Conservation (phyloP, 1,140 invertebrate genomes). For the Pemphigus obesinymphae region DNA sequence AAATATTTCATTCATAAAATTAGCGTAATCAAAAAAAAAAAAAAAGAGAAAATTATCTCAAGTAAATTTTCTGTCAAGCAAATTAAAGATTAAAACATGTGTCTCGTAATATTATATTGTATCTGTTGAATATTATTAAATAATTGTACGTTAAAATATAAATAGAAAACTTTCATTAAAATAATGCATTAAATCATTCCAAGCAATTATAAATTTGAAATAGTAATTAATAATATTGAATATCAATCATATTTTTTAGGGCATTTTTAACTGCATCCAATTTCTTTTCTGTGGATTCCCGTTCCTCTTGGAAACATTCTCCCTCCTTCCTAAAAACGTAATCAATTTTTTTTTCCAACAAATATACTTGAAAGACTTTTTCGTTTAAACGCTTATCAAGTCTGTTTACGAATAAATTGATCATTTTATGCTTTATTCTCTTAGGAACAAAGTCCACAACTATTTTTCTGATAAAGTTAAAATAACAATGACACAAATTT, state of each 20-base stretch:
- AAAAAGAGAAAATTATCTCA: not conserved
- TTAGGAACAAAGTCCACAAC: no score
- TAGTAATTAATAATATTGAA: not conserved
- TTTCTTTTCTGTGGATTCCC: no score
- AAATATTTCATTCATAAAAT: no score
- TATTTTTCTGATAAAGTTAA: no score
- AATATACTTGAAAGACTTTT: not conserved
- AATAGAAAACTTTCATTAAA: not conserved
- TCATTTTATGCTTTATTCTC: not conserved
- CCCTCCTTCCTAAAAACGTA: not conserved
- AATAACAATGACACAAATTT: no score
- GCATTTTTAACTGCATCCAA: not conserved
- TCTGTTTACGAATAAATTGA: not conserved
- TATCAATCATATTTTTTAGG: not conserved
- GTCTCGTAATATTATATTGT: no score
- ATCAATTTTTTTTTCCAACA: not conserved
- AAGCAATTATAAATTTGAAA: not conserved
- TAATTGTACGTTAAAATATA: no score
- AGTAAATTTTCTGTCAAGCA: no score
- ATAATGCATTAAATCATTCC: not conserved
- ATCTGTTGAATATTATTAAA: no score
- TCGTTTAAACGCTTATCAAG: not conserved
- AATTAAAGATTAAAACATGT: no score
- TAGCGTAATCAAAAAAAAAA: no score
- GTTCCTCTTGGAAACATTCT: not conserved